Base-by-base conservation (phyloP, 2,113 vertebrate species). In the Chloroceryle aenea region DNA sequence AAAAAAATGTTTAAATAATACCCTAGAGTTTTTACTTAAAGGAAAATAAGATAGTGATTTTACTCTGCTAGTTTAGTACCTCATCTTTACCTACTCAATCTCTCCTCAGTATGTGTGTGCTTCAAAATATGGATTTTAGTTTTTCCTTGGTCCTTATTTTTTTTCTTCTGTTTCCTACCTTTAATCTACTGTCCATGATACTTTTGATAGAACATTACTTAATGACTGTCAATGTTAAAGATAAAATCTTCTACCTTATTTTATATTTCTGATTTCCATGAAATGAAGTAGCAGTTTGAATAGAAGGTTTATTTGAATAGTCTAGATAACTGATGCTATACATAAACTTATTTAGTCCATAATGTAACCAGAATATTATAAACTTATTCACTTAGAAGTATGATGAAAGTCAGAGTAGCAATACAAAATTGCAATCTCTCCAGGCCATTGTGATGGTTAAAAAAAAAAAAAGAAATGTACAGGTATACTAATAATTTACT, bases 381-480 rank as follows among this genome's bases (percentile, higher is more conserved):
- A 43, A 64, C 6, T 58, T 52, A 23, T 90, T 95, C 83, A 97
- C 63, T 97, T 96, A 95, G 83, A 95, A 93, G 7, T 58, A 95
- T 90, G 94, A 97, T 96, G 76, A 98, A 98, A 97, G 95, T 90
- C 95, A 95, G 82, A 91, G 77, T 95, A 93, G 29, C 64, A 86
- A 92, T 94, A 92, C 69, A 96, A 97, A 97, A 97, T 17, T 94
- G 64, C 95, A 96, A 94, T 95, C 74, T 95, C 79, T 82, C 53
- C 93, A 96, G 93, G 71, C 76, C 76, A 93, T 87, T 92, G 29
- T 79, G 48, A 85, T 93, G 86, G 94, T 97, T 96, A 97, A 98
- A 98, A 98, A 91, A 88, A 92, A 92, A 94, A 98, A 95, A 96
- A n/a, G 94, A 97, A 97, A 95, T 83, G 30, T 83, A 29, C 81